A percentile compares a stretch with the other conserved stretches of the same genome.
phyloP scores from a whole-genome alignment of 2,888 invertebrate genomes.

The Drosophila neotestacea region DNA sequence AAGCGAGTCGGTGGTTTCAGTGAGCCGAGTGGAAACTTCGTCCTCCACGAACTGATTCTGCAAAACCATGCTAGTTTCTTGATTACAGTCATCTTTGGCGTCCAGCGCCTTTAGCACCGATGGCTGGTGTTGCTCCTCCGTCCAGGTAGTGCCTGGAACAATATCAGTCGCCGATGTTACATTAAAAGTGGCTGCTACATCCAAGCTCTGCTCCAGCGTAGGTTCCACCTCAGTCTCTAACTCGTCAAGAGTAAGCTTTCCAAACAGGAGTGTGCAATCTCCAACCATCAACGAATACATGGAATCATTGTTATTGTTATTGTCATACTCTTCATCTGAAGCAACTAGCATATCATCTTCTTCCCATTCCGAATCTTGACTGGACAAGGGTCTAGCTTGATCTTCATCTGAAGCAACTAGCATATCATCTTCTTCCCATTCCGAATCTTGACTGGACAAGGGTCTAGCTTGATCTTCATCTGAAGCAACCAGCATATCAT shows the following conservation, averaged over 20 bases:
- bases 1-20: no score
- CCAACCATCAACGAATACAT: conserved; percentile 22
- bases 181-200: conserved; percentile 27
- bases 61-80: background rate
- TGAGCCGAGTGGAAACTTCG: conserved; percentile 3
- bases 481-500: background rate
- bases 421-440: no score
- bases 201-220: background rate
- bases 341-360: no score
- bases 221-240: background rate
- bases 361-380: no score
- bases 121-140: background rate
- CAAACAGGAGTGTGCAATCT: conserved; percentile 26
- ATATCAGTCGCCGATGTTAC: conserved; percentile 1
- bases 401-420: no score
- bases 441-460: no score
- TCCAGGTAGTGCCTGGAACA: background rate
- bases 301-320: conserved; percentile 36
- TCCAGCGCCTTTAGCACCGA: conserved; percentile 29
- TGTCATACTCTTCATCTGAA: conserved; percentile 7
- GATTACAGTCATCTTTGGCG: conserved; percentile 20
- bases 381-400: no score
- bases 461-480: background rate
- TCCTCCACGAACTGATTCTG: conserved; percentile 38
- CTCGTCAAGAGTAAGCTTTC: background rate